phyloP scores from a whole-genome alignment of 2,888 invertebrate genomes.

The Rotaria socialis region DNA sequence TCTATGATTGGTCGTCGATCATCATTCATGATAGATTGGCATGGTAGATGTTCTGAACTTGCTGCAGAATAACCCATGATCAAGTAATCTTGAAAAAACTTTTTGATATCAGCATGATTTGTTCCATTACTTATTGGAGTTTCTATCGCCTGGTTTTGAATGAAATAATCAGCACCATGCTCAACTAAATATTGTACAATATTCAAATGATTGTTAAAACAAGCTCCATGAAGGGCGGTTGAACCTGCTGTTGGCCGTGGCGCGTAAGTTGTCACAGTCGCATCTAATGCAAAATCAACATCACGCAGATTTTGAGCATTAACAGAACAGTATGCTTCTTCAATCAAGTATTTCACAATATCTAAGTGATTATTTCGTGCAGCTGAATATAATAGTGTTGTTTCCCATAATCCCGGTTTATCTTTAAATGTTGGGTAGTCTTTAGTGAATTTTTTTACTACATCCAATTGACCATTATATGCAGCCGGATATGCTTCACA shows the following conservation, averaged over 20 bases:
- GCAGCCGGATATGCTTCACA: background rate
- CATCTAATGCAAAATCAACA: background rate
- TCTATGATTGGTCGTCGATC: background rate
- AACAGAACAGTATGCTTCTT: constrained; percentile 2
- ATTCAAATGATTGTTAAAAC: background rate
- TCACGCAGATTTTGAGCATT: constrained; percentile 29
- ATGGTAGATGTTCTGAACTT: background rate
- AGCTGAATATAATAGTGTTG: constrained; percentile 28
- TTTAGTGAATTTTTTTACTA: background rate
- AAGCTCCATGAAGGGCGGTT: constrained; percentile 21
- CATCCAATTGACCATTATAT: background rate
- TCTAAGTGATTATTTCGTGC: background rate
- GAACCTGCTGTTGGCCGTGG: background rate
- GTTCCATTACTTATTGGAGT: background rate
- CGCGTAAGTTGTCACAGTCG: background rate
- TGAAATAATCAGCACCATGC: constrained; percentile 31
- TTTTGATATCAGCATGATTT: background rate
- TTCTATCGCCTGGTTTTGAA: background rate
- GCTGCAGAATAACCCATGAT: background rate
- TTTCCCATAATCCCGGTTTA: constrained; percentile 1
- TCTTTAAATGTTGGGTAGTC: background rate
- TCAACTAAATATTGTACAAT: background rate
- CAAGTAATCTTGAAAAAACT: background rate
- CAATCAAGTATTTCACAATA: constrained; percentile 31
- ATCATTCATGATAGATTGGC: background rate